These are phyloP conservation scores for Lepidonotus clava DNA, from an alignment of 2,888 invertebrate species.

Conservation along the genomic window DNA sequence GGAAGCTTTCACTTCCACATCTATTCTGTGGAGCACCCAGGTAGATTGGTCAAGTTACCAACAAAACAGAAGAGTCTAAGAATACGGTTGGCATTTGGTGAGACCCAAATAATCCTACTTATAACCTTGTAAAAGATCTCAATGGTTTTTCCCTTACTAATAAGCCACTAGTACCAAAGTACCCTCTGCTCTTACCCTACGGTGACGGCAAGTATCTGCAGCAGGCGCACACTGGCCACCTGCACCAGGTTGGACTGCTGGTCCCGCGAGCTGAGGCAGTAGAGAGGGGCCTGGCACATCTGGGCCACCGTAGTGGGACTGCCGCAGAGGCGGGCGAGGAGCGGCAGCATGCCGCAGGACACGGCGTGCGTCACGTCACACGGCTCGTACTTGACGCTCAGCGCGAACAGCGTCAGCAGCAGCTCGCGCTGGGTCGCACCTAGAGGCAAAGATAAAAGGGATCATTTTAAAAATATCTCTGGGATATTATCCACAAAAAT, in stretches of 20 bases:
- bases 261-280: constrained; percentile 66
- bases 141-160: too few relatives aligned
- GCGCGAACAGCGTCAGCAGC: constrained; percentile 83
- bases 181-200: constrained; percentile 80
- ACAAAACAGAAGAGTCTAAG: too few relatives aligned
- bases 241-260: constrained; percentile 72
- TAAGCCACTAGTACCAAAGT: too few relatives aligned
- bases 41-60: too few relatives aligned
- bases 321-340: constrained; percentile 81
- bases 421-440: constrained; percentile 80
- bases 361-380: constrained; percentile 84
- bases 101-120: too few relatives aligned
- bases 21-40: too few relatives aligned
- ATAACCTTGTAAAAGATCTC: too few relatives aligned
- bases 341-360: constrained; percentile 82
- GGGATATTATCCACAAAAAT: too few relatives aligned
- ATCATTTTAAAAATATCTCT: too few relatives aligned
- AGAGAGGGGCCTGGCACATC: constrained; percentile 62
- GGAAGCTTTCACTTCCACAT: too few relatives aligned
- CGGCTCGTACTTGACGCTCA: constrained; percentile 83
- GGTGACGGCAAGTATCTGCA: constrained; percentile 83
- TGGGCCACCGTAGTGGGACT: constrained; percentile 72
- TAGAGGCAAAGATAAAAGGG: too few relatives aligned
- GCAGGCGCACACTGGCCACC: constrained; percentile 82
- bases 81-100: too few relatives aligned